phyloP scores from a whole-genome alignment of 2,797 vertebrate species.

The Psittacula echo region DNA sequence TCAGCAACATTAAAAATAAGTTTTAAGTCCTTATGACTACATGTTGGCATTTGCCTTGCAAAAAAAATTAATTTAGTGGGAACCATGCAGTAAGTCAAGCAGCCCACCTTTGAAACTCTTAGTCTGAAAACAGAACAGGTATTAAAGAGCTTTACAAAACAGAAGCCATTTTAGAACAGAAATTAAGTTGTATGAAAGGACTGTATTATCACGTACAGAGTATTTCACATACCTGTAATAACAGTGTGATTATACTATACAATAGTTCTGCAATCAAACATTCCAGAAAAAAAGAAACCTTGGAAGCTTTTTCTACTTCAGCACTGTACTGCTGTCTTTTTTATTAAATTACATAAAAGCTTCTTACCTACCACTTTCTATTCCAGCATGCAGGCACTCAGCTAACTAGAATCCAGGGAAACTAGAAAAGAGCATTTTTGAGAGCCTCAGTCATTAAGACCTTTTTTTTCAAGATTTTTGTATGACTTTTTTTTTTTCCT shows the following conservation, averaged over 20 bases:
- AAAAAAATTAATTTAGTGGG: background rate
- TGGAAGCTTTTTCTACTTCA: background rate
- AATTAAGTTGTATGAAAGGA: background rate
- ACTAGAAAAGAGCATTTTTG: background rate
- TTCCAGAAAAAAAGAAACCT: background rate
- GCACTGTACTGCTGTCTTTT: background rate
- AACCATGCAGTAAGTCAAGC: background rate
- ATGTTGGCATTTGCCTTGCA: background rate
- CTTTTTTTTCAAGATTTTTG: background rate
- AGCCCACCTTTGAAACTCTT: background rate
- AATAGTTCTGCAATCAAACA: background rate
- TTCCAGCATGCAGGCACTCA: background rate
- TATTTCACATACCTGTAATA: background rate
- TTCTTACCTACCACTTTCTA: background rate
- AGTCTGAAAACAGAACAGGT: background rate
- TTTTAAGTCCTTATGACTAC: background rate
- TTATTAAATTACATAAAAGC: conserved; percentile 18
- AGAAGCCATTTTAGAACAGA: background rate
- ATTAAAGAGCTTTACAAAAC: background rate
- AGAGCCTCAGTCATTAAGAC: background rate
- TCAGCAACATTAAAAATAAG: conserved; percentile 24
- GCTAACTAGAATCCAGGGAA: background rate
- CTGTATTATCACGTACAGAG: background rate
- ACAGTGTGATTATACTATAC: background rate
- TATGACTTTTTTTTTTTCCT: background rate